These are phyloP conservation scores for Ennomos erosarius DNA, from an alignment of 2,888 invertebrate species.

Conservation along the genomic window DNA sequence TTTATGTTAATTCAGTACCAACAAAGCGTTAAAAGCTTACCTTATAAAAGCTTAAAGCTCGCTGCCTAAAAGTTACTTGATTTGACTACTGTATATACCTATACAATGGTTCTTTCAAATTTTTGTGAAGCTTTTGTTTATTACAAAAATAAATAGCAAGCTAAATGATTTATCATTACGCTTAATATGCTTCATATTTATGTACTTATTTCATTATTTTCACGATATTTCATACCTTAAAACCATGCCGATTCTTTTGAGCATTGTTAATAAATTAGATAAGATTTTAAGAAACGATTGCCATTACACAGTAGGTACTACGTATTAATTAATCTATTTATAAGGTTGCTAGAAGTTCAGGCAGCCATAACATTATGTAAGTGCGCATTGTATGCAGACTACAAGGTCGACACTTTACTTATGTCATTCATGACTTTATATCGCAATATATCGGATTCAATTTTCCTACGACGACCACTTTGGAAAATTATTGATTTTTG, in stretches of 20 bases:
- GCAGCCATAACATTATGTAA: slow-evolving; percentile 53
- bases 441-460: slow-evolving; percentile 6
- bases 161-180: too few relatives aligned
- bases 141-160: too few relatives aligned
- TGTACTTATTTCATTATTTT: too few relatives aligned
- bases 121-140: too few relatives aligned
- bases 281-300: not conserved
- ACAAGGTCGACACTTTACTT: slow-evolving; percentile 51
- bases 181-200: too few relatives aligned
- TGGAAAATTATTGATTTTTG: not conserved
- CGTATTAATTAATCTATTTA: not conserved
- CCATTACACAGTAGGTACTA: not conserved
- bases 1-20: too few relatives aligned
- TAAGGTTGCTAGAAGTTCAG: slow-evolving; percentile 24
- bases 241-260: not conserved
- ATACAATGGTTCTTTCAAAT: too few relatives aligned
- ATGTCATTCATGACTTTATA: slow-evolving; percentile 23
- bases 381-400: slow-evolving; percentile 55
- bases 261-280: slow-evolving; percentile 6
- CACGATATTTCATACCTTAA: too few relatives aligned
- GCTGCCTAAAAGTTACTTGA: too few relatives aligned
- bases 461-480: slow-evolving; percentile 1
- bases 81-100: too few relatives aligned
- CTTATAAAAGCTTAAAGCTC: too few relatives aligned
- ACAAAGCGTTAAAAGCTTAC: too few relatives aligned